Conservation (phyloP, 2,113 vertebrate genomes). For the Genyomyrus donnyi region DNA sequence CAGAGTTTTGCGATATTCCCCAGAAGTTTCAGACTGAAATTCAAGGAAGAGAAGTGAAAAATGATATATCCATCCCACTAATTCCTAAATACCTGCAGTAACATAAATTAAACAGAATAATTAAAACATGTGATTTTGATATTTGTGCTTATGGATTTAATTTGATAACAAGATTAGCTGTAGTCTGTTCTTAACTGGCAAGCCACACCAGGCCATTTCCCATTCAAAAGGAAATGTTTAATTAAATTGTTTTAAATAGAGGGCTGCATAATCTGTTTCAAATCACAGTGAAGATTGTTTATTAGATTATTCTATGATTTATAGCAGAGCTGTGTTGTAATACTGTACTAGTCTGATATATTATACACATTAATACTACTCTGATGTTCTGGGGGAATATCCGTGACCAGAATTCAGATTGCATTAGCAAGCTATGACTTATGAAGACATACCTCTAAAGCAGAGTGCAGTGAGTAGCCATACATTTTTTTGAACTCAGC, state of each 20-base stretch:
- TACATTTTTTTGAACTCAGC: slow-evolving; percentile 72
- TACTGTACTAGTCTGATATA: background rate
- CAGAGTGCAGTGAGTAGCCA: slow-evolving; percentile 63
- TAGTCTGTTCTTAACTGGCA: background rate
- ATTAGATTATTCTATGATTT: background rate
- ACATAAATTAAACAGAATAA: background rate
- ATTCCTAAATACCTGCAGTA: background rate
- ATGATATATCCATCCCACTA: background rate
- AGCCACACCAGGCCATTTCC: background rate
- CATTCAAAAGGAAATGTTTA: background rate
- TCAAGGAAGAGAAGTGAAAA: background rate
- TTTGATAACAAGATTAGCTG: background rate
- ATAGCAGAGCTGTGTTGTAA: background rate
- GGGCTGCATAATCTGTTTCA: background rate
- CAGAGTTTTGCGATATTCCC: slow-evolving; percentile 18
- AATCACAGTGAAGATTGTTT: background rate
- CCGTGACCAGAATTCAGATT: background rate
- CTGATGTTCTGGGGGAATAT: background rate
- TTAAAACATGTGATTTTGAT: background rate
- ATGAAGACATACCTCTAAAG: slow-evolving; percentile 60
- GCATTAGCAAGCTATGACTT: background rate
- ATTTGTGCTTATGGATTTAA: background rate
- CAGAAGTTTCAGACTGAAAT: slow-evolving; percentile 39
- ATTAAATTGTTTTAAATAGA: background rate
- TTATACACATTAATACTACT: background rate